Percentiles rank a stretch among this genome's conserved stretches.
phyloP scores from a whole-genome alignment of 2,888 invertebrate species.

The Schrankia costaestrigalis region DNA sequence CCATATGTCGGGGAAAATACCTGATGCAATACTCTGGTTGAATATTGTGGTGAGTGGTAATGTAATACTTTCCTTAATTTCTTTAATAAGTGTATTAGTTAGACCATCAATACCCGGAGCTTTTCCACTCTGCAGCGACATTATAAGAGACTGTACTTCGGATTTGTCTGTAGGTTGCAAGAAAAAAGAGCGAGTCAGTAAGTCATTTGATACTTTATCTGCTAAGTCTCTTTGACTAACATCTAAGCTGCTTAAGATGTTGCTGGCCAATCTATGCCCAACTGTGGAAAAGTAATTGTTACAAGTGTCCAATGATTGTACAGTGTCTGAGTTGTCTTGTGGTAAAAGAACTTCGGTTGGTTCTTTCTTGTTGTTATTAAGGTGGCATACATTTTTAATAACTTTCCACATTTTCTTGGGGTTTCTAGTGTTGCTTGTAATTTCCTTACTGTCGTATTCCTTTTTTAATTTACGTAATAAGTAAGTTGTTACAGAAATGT shows the following conservation, averaged over 20 bases:
- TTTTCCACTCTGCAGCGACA: background rate
- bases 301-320: background rate
- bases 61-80: too few species aligned
- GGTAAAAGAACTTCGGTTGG: background rate
- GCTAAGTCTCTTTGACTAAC: background rate
- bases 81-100: too few species aligned
- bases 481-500: too few species aligned
- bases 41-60: too few species aligned
- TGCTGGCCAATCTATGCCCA: background rate
- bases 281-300: too few species aligned
- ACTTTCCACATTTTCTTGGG: too few species aligned
- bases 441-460: too few species aligned
- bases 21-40: too few species aligned
- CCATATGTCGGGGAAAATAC: too few species aligned
- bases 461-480: too few species aligned
- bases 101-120: conserved; percentile 1
- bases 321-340: background rate
- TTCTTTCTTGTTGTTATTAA: background rate
- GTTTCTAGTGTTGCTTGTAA: too few species aligned
- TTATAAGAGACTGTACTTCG: conserved; percentile 2
- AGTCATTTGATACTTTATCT: background rate
- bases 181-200: conserved; percentile 1
- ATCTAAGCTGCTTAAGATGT: background rate
- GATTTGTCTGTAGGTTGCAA: conserved; percentile 1
- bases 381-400: too few species aligned